Conservation (phyloP, 1,140 invertebrate species). For the Musca vetustissima region DNA sequence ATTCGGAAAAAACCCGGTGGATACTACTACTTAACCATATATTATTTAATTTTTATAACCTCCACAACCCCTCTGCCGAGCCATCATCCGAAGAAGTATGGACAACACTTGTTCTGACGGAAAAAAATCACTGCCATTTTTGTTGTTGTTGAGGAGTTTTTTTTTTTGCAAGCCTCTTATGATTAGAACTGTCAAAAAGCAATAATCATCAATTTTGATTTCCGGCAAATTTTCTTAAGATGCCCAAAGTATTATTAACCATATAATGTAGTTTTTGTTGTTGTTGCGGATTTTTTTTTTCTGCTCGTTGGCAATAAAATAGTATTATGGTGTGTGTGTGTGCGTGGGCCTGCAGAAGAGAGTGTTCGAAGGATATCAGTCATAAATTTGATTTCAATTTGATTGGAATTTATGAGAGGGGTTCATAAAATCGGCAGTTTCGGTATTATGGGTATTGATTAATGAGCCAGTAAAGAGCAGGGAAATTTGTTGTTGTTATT, state of each 20-base stretch:
- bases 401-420: slow-evolving; percentile 53
- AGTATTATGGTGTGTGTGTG: too few species aligned
- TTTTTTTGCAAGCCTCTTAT: slow-evolving; percentile 6
- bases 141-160: neutral
- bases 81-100: neutral
- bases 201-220: slow-evolving; percentile 56
- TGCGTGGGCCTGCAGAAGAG: neutral
- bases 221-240: slow-evolving; percentile 28
- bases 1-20: neutral
- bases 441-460: too few species aligned
- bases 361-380: neutral
- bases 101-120: neutral
- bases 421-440: neutral
- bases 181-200: slow-evolving; percentile 54
- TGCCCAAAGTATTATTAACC: slow-evolving; percentile 10
- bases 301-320: neutral
- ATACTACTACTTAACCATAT: slow-evolving; percentile 6
- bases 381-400: slow-evolving; percentile 47
- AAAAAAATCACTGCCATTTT: slow-evolving; percentile 35
- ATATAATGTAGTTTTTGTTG: neutral
- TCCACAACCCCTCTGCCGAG: too few species aligned
- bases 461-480: too few species aligned
- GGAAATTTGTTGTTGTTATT: too few species aligned
- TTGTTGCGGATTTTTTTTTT: neutral
- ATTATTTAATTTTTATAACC: slow-evolving; percentile 22